Evolutionary conservation across 2,888 invertebrate genomes (phyloP).

Genomic region (Cenopis cana): DNA sequence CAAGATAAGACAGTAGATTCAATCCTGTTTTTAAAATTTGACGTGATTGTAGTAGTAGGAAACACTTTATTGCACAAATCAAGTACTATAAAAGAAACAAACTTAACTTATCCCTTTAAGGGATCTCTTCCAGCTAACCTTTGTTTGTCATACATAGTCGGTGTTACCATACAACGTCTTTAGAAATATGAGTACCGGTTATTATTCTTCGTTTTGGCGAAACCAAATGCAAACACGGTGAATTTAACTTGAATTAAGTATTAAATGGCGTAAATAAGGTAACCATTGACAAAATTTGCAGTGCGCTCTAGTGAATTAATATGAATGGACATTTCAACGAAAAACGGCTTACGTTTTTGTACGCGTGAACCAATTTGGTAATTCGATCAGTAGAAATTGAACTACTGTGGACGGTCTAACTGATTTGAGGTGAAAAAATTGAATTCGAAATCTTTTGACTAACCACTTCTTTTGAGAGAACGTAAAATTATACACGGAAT

Average conservation of each 20-base stretch:
- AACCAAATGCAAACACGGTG: conserved; percentile 15
- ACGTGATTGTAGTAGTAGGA: too few relatives aligned
- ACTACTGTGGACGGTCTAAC: neutral
- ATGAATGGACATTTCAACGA: conserved; percentile 1
- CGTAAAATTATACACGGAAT: too few relatives aligned
- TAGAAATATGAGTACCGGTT: conserved; percentile 10
- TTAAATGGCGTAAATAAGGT: conserved; percentile 11
- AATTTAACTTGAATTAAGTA: conserved; percentile 10
- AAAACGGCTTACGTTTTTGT: neutral
- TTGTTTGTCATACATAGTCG: neutral
- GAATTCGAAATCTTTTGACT: neutral
- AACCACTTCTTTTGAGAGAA: neutral
- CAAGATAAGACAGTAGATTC: too few relatives aligned
- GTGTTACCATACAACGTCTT: neutral
- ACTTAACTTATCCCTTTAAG: too few relatives aligned
- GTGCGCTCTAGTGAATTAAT: conserved; percentile 1
- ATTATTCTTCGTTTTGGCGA: neutral
- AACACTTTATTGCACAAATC: too few relatives aligned
- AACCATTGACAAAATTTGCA: conserved; percentile 14
- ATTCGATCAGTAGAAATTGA: neutral
- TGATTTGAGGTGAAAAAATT: neutral
- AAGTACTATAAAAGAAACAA: too few relatives aligned
- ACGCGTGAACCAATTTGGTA: neutral
- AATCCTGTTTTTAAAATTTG: too few relatives aligned
- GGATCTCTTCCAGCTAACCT: too few relatives aligned